Percentiles rank a stretch among this genome's conserved stretches.
Evolutionary conservation across 2,113 vertebrate genomes (phyloP).

Genomic region (Empidonax alnorum): DNA sequence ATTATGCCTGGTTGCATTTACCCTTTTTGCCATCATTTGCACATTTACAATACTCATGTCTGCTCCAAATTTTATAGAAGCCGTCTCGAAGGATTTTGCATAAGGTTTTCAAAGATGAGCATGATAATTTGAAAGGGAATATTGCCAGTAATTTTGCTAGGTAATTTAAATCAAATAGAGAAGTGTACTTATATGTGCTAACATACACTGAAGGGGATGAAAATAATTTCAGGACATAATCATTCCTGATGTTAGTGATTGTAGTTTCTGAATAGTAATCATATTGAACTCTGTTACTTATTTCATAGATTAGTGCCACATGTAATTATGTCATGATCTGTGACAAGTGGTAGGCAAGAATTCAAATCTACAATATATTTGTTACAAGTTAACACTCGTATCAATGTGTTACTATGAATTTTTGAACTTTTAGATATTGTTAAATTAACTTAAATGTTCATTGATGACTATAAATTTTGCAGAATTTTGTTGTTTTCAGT

Average conservation of each 20-base stretch:
- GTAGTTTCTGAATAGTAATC: constrained; percentile 18
- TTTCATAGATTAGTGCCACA: background rate
- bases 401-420: background rate
- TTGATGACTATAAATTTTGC: background rate
- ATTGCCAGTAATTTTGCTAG: background rate
- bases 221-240: constrained; percentile 17
- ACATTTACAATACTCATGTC: constrained; percentile 92
- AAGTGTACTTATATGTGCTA: constrained; percentile 36
- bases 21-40: constrained; percentile 89
- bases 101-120: constrained; percentile 56
- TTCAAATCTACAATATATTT: background rate
- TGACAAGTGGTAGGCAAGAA: background rate
- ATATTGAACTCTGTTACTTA: background rate
- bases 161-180: constrained; percentile 18
- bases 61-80: constrained; percentile 90
- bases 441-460: background rate
- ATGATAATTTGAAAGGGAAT: background rate
- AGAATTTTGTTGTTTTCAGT: background rate
- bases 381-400: background rate
- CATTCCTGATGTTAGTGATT: constrained; percentile 13
- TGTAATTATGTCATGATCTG: background rate
- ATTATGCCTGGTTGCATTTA: constrained; percentile 89
- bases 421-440: background rate
- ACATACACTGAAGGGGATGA: constrained; percentile 38
- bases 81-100: constrained; percentile 90